phyloP scores from a whole-genome alignment of 2,113 vertebrate genomes.

The Urocolius indicus region DNA sequence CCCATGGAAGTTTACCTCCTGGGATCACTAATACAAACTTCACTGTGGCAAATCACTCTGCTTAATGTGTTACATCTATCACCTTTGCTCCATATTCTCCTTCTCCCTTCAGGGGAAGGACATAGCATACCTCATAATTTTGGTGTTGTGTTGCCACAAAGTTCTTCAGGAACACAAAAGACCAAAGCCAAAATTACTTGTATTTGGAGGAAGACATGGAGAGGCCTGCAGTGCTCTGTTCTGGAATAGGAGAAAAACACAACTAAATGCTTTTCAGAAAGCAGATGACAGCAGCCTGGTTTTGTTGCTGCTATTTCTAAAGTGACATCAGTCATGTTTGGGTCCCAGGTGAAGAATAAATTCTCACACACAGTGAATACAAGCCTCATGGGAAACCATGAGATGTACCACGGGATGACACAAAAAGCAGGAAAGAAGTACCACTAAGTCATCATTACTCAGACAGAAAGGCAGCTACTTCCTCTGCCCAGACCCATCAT shows the following conservation, averaged over 20 bases:
- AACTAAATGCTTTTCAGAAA: background rate
- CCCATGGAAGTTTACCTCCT: background rate
- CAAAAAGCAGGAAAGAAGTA: background rate
- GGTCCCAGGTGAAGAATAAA: background rate
- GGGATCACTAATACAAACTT: background rate
- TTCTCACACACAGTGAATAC: accelerated
- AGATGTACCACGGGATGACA: accelerated
- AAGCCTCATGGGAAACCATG: background rate
- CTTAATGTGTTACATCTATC: background rate
- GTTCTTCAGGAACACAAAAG: background rate
- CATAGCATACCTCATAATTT: background rate
- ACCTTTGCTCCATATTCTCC: background rate
- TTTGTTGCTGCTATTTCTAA: background rate
- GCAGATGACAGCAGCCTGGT: background rate
- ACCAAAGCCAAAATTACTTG: background rate
- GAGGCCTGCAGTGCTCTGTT: background rate
- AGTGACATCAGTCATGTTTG: background rate
- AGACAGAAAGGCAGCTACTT: background rate
- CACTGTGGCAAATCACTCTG: background rate
- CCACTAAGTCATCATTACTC: background rate
- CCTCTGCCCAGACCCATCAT: background rate
- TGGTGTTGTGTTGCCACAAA: background rate
- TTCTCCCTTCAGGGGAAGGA: background rate
- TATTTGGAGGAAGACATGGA: background rate
- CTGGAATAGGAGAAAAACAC: background rate